A percentile compares a stretch with the other conserved stretches of the same genome.
Conservation (phyloP, 2,113 vertebrate genomes). For the Falco punctatus region DNA sequence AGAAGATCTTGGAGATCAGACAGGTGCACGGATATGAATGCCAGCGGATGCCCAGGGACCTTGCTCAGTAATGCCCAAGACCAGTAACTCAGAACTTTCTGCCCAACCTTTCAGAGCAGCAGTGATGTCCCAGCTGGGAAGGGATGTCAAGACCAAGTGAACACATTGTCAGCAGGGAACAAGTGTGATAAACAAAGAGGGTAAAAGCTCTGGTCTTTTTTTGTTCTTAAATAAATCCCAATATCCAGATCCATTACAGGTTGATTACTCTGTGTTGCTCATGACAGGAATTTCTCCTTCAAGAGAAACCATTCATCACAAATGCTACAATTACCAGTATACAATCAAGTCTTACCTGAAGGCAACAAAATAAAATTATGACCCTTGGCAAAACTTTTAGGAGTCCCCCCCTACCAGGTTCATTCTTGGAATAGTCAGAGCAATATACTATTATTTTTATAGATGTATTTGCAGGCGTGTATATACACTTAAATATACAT, state of each 20-base stretch:
- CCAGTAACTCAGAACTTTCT: neutral
- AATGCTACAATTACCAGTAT: constrained; percentile 34
- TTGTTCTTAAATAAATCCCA: neutral
- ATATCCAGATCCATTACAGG: neutral
- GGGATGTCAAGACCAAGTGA: neutral
- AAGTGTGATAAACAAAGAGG: neutral
- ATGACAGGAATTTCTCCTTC: neutral
- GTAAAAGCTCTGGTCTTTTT: neutral
- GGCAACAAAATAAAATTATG: neutral
- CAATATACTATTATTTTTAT: neutral
- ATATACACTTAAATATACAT: neutral
- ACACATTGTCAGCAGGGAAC: neutral
- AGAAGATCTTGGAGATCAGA: neutral
- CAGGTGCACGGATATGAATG: neutral
- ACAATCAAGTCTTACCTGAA: constrained; percentile 10
- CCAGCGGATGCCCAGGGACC: too few relatives aligned
- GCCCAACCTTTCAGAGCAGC: neutral
- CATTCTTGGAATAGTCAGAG: neutral
- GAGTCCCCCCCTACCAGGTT: neutral
- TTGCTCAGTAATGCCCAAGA: neutral
- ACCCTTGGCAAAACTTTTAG: neutral
- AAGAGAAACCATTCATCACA: neutral
- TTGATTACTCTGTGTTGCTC: neutral
- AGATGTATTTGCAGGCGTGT: neutral
- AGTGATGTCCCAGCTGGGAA: neutral